These are phyloP conservation scores for Thomomys bottae DNA, from an alignment of 2,113 vertebrate species.

Conservation along the genomic window DNA sequence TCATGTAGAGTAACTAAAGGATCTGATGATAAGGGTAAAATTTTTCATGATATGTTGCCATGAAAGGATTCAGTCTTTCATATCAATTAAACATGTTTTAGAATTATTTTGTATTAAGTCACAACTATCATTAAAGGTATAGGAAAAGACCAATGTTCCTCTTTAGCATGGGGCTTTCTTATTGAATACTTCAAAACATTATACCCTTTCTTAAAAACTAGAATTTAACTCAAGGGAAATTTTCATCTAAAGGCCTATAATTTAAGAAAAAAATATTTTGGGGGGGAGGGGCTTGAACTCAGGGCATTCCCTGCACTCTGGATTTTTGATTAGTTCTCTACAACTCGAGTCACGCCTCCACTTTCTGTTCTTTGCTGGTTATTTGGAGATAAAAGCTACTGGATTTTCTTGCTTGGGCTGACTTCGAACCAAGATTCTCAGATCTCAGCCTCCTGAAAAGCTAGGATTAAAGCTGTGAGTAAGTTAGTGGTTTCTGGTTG, in stretches of 20 bases:
- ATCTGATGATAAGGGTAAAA: not conserved
- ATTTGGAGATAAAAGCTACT: no score
- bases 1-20: not conserved
- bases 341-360: no score
- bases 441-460: no score
- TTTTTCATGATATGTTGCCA: not conserved
- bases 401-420: no score
- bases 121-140: not conserved
- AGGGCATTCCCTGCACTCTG: no score
- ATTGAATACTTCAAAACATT: constrained; percentile 8
- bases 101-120: not conserved
- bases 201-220: not conserved
- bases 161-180: not conserved
- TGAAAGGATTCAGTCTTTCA: constrained; percentile 16
- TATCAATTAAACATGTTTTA: constrained; percentile 25
- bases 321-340: no score
- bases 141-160: not conserved
- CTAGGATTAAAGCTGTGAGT: no score
- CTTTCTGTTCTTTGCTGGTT: no score
- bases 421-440: no score
- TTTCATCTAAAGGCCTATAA: not conserved
- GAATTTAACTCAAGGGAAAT: not conserved
- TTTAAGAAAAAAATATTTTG: not conserved
- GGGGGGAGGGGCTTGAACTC: no score
- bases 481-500: no score